Evolutionary conservation across 2,888 invertebrate genomes (phyloP).

Genomic region (Syrista parreyssii): DNA sequence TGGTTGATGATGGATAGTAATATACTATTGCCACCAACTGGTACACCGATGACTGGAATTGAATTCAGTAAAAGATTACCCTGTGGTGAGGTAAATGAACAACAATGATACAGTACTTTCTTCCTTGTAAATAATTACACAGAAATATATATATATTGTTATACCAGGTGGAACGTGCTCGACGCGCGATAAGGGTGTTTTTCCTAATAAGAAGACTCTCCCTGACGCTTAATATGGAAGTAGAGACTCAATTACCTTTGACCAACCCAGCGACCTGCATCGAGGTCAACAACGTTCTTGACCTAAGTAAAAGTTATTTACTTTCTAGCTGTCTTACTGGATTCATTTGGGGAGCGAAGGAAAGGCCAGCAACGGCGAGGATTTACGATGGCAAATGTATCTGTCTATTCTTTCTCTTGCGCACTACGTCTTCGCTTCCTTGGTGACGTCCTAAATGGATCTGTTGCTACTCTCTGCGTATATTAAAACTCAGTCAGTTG

Average conservation of each 20-base stretch:
- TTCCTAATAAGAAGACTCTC: constrained; percentile 87
- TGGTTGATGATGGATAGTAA: constrained; percentile 97
- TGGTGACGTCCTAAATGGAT: background rate
- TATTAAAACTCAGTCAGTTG: background rate
- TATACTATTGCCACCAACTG: constrained; percentile 93
- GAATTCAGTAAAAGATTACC: constrained; percentile 93
- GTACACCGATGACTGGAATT: constrained; percentile 96
- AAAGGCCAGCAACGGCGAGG: background rate
- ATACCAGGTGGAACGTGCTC: constrained; percentile 83
- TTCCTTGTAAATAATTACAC: background rate
- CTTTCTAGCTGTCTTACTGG: constrained; percentile 16
- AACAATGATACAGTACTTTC: background rate
- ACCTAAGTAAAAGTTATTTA: constrained; percentile 80
- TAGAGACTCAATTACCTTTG: constrained; percentile 88
- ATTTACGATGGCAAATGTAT: background rate
- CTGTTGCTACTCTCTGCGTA: background rate
- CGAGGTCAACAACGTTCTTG: constrained; percentile 92
- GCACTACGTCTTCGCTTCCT: background rate
- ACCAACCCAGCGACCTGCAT: constrained; percentile 90
- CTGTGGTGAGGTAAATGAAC: constrained; percentile 87
- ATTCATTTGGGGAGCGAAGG: background rate
- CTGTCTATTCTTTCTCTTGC: background rate
- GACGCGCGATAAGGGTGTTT: constrained; percentile 92
- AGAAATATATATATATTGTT: constrained; percentile 24
- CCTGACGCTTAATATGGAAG: constrained; percentile 81